Evolutionary conservation across 2,888 invertebrate genomes (phyloP).

Genomic region (Mesorhabditis belari): DNA sequence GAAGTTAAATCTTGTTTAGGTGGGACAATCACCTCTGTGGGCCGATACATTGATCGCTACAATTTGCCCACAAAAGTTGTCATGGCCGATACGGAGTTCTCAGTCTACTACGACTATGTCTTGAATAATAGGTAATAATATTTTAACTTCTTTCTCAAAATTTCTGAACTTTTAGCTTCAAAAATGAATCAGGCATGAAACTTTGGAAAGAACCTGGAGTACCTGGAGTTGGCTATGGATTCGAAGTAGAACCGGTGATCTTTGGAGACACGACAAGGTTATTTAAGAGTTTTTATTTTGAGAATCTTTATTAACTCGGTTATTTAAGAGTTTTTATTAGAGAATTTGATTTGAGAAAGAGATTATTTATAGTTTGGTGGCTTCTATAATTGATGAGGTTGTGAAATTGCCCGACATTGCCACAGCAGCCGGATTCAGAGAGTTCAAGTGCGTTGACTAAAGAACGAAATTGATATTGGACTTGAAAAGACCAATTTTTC

Average conservation of each 20-base stretch:
- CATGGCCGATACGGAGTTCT: slow-evolving; percentile 40
- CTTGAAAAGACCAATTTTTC: too few species aligned
- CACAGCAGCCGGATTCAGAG: slow-evolving; percentile 35
- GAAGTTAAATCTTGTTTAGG: slow-evolving; percentile 4
- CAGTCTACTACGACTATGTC: slow-evolving; percentile 43
- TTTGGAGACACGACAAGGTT: slow-evolving; percentile 30
- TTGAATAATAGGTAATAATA: slow-evolving; percentile 14
- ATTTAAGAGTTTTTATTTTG: background rate
- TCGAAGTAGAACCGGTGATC: slow-evolving; percentile 25
- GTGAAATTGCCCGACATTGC: slow-evolving; percentile 45
- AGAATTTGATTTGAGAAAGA: background rate
- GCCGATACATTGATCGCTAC: slow-evolving; percentile 38
- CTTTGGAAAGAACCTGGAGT: slow-evolving; percentile 40
- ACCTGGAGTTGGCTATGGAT: slow-evolving; percentile 44
- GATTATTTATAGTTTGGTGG: slow-evolving; percentile 20
- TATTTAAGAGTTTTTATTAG: background rate
- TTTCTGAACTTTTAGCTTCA: slow-evolving; percentile 18
- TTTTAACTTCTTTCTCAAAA: background rate
- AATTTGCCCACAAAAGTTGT: slow-evolving; percentile 31
- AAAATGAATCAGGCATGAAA: slow-evolving; percentile 30
- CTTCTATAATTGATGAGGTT: slow-evolving; percentile 37
- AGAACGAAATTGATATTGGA: too few species aligned
- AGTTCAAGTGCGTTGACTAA: slow-evolving; percentile 18
- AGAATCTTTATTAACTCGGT: background rate
- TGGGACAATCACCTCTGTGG: slow-evolving; percentile 43